Evolutionary conservation across 2,797 vertebrate genomes (phyloP).

Genomic region (Melanotaenia maccullochi): DNA sequence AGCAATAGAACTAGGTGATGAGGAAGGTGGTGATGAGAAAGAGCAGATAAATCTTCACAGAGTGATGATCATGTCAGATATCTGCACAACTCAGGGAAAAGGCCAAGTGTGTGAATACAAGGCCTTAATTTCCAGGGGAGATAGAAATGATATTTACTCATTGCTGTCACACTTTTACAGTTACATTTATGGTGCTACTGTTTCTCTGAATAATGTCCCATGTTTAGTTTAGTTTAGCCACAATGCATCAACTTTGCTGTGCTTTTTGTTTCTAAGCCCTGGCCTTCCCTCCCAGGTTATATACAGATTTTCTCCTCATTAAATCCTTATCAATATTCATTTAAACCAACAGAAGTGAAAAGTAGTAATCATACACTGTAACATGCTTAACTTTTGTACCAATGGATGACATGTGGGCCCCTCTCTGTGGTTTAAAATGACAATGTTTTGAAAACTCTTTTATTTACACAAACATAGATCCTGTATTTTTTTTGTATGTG

Average conservation of each 20-base stretch:
- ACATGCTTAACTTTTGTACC: neutral
- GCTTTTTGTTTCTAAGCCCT: neutral
- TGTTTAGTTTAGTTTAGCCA: neutral
- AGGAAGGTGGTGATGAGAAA: slow-evolving; percentile 32
- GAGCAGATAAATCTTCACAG: slow-evolving; percentile 24
- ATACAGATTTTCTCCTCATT: neutral
- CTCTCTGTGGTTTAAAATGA: no score
- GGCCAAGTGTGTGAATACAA: neutral
- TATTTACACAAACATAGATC: neutral
- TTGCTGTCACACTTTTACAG: neutral
- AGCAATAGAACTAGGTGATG: slow-evolving; percentile 21
- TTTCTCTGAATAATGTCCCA: neutral
- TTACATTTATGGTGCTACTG: neutral
- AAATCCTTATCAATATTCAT: neutral
- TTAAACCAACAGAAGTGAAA: neutral
- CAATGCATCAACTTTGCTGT: neutral
- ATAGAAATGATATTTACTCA: neutral
- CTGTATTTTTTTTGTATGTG: neutral
- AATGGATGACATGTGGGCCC: no score
- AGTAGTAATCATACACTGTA: neutral
- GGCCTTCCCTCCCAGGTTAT: neutral
- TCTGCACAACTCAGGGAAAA: neutral
- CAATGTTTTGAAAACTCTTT: neutral
- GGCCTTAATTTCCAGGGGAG: neutral
- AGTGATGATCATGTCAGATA: slow-evolving; percentile 33